Percentiles rank a stretch among this genome's conserved stretches.
These are phyloP conservation scores for Pelochelys cantorii DNA, from an alignment of 2,797 vertebrate species.

Conservation along the genomic window DNA sequence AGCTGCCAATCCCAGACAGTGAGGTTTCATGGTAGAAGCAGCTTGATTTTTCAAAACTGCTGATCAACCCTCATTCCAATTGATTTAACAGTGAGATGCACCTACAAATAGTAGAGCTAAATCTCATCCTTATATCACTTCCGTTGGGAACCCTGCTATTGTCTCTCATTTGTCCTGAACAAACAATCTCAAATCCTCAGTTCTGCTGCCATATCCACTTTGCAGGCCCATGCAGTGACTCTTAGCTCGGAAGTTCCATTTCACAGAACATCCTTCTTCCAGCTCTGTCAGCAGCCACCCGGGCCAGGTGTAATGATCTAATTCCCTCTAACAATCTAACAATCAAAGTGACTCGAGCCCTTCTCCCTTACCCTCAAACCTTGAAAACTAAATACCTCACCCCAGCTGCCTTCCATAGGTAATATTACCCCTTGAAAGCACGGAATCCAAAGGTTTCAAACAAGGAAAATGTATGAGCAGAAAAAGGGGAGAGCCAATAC, in stretches of 20 bases:
- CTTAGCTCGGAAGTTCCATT: background rate
- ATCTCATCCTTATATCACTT: background rate
- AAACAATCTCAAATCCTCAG: background rate
- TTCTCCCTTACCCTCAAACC: background rate
- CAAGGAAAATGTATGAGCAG: too few species aligned
- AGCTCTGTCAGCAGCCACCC: background rate
- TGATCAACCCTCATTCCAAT: background rate
- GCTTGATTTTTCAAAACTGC: background rate
- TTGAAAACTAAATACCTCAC: background rate
- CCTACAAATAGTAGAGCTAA: too few species aligned
- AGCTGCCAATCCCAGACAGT: background rate
- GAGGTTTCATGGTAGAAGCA: background rate
- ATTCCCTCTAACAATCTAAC: background rate
- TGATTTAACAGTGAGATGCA: background rate
- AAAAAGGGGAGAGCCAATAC: background rate
- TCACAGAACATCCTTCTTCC: background rate
- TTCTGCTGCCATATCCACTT: background rate
- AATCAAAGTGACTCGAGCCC: background rate
- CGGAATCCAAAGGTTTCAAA: too few species aligned
- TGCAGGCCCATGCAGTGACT: background rate
- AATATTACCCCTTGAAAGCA: background rate
- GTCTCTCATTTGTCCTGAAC: background rate
- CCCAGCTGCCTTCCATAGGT: background rate
- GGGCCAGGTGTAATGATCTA: background rate
- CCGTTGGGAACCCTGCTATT: background rate